Percentiles rank a stretch among this genome's conserved stretches.
Conservation (phyloP, 1,140 invertebrate genomes). For the Glossosoma conforme region DNA sequence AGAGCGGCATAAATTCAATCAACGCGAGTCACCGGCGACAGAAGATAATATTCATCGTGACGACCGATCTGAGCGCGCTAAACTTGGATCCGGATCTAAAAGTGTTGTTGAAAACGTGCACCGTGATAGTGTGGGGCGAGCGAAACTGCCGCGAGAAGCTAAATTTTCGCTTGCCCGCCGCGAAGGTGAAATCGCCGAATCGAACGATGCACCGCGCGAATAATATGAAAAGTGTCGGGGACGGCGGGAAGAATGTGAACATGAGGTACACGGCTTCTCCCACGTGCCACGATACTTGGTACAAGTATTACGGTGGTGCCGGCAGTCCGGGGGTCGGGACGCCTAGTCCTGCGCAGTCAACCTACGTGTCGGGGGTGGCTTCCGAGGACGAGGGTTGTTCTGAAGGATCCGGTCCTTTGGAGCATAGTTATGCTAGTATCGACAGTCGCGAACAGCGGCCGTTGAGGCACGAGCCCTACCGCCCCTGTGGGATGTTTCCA, state of each 20-base stretch:
- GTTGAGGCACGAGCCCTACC: constrained; percentile 33
- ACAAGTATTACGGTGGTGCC: constrained; percentile 40
- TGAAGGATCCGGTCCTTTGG: constrained; percentile 44
- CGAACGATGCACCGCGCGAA: constrained; percentile 37
- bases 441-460: constrained; percentile 48
- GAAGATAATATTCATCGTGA: constrained; percentile 70
- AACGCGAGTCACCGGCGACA: constrained; percentile 64
- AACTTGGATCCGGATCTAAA: constrained; percentile 76
- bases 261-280: constrained; percentile 48
- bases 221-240: constrained; percentile 38
- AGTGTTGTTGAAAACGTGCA: constrained; percentile 76
- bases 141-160: constrained; percentile 87
- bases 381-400: constrained; percentile 50
- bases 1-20: constrained; percentile 68
- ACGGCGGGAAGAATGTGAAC: constrained; percentile 46
- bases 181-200: constrained; percentile 48
- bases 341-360: constrained; percentile 49
- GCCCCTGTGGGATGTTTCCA: constrained; percentile 7
- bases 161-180: constrained; percentile 81
- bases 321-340: constrained; percentile 43
- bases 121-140: constrained; percentile 80
- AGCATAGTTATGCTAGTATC: constrained; percentile 50
- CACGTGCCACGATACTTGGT: constrained; percentile 48
- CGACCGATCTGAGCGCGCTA: constrained; percentile 57
- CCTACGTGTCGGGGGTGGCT: constrained; percentile 47